A percentile compares a stretch with the other conserved stretches of the same genome.
Evolutionary conservation across 2,113 vertebrate species (phyloP).

Genomic region (Papio anubis): DNA sequence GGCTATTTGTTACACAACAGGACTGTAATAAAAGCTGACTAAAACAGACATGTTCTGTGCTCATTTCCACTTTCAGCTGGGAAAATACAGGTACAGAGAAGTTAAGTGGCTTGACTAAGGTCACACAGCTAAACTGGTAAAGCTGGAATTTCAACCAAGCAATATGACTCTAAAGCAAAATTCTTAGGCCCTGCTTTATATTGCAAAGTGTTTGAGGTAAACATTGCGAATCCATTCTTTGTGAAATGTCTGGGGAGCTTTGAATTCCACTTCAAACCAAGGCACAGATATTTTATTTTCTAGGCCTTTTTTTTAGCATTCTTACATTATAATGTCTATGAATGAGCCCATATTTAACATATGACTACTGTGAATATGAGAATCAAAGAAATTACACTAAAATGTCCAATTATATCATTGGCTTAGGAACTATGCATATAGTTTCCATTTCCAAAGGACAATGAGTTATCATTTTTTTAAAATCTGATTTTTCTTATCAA

Average conservation of each 20-base stretch:
- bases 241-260: background rate
- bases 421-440: background rate
- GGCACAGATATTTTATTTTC: constrained; percentile 1
- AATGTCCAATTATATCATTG: background rate
- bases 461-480: background rate
- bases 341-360: background rate
- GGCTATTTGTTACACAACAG: background rate
- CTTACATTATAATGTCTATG: background rate
- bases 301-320: background rate
- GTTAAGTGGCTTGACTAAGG: background rate
- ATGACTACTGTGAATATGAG: background rate
- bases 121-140: background rate
- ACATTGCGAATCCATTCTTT: background rate
- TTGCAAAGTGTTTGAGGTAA: background rate
- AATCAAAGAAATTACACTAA: constrained; percentile 16
- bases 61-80: constrained; percentile 6
- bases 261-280: background rate
- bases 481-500: constrained; percentile 42
- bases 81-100: background rate
- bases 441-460: constrained; percentile 45
- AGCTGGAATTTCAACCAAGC: background rate
- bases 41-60: background rate
- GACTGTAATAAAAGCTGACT: background rate
- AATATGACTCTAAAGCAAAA: background rate
- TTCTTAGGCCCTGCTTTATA: background rate